Evolutionary conservation across 2,113 vertebrate genomes (phyloP), one percentile per base, ranked within the genome.

Genomic region (Anseranas semipalmata): DNA sequence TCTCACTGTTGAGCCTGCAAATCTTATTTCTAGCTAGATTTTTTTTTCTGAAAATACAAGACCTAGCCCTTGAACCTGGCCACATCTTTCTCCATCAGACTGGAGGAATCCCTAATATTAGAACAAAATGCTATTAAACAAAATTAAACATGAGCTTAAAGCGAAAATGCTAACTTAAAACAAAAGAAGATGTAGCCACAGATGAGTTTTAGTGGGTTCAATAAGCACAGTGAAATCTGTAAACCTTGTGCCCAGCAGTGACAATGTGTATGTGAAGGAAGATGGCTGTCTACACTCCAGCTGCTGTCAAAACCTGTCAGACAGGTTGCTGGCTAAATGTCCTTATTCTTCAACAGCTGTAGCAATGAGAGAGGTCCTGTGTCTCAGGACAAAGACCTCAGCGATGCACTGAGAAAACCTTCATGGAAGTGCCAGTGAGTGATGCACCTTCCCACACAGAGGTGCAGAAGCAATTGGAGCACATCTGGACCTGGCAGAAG

Each of bases 371-470:
- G 20, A 71, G 13, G 11, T 67, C 4, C 32, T 72, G 33, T 45
- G 22, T 77, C 10, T 21, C 53, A 56, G 33, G 39, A 74, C 14
- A 81, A 77, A 58, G 20, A 15, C 45, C 11, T 52, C 16, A 45
- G 2, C 17, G 24, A 56, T 12, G 4, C 9, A 15, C 24, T 24
- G 11, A 62, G 71, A 60, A 81, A 84, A 66, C n/a, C 21, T 87
- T 45, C 7, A 33, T 45, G 56, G 58, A 76, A 92, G 30, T 1
- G 2, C 9, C 22, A 37, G 30, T 22, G 25, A 79, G 43, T 11
- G 17, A 25, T 24, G n/a, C 4, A 7, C 32, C 10, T 30, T 59
- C 43, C 43, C 0, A 0, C 9, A 20, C 37, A 1, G 0, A 6
- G 7, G 15, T 75, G 16, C n/a, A 43, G 22, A 58, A 55, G 71